A percentile compares a stretch with the other conserved stretches of the same genome.
Conservation (phyloP, 2,888 invertebrate genomes). For the Conus canariensis region DNA sequence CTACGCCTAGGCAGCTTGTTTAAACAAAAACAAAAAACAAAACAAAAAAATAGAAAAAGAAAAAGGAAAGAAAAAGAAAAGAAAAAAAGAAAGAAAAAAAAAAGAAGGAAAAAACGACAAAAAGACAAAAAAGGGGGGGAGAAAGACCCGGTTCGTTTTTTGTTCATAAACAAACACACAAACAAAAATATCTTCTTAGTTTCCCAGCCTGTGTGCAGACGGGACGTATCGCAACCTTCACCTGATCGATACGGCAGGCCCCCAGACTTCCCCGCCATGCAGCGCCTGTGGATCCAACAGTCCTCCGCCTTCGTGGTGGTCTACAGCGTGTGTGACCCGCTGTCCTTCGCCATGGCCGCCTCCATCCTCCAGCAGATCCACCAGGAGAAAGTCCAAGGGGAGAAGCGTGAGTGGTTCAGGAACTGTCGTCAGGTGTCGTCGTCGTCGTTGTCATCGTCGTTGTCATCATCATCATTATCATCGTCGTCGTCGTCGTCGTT, state of each 20-base stretch:
- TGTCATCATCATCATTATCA: not conserved
- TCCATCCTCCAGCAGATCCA: not conserved
- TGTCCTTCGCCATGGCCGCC: not conserved
- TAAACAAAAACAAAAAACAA: too few relatives aligned
- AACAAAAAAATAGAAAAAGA: too few relatives aligned
- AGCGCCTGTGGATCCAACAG: conserved; percentile 25
- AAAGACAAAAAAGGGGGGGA: too few relatives aligned
- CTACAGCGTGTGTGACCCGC: conserved; percentile 25
- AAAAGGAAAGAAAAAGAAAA: too few relatives aligned
- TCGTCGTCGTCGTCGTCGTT: not conserved
- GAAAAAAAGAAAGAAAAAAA: too few relatives aligned
- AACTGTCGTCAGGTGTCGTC: not conserved
- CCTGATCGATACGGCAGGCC: conserved; percentile 34
- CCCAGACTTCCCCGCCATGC: conserved; percentile 34
- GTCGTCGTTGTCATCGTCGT: not conserved
- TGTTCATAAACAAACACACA: too few relatives aligned
- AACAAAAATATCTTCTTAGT: not conserved
- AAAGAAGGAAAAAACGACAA: too few relatives aligned
- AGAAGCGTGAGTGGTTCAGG: not conserved
- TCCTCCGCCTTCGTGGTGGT: conserved; percentile 28
- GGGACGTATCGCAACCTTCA: conserved; percentile 4
- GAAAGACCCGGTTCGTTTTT: too few relatives aligned
- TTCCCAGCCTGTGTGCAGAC: not conserved
- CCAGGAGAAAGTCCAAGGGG: not conserved
- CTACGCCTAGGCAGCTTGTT: too few relatives aligned